Conservation (phyloP, 2,797 vertebrate genomes). For the Knipowitschia caucasica region DNA sequence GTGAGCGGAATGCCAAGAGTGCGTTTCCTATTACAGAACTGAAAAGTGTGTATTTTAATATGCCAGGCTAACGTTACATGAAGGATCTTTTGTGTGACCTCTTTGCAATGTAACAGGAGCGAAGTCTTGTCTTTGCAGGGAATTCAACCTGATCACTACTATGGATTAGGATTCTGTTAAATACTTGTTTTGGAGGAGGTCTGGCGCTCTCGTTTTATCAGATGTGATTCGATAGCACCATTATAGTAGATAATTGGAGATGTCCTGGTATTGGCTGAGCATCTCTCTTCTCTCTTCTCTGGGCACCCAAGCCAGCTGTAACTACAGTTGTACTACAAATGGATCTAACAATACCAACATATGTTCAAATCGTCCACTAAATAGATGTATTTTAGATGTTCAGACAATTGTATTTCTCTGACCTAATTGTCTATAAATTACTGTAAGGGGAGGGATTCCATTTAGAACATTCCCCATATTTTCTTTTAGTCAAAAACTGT, state of each 20-base stretch:
- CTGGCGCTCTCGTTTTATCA: neutral
- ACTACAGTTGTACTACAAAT: too few species aligned
- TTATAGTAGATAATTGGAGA: slow-evolving; percentile 15
- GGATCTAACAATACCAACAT: too few species aligned
- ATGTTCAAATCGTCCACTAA: too few species aligned
- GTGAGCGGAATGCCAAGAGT: slow-evolving; percentile 20
- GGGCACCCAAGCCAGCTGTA: neutral
- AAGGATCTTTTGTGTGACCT: slow-evolving; percentile 37
- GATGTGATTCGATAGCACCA: slow-evolving; percentile 2
- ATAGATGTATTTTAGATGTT: too few species aligned
- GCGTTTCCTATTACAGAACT: slow-evolving; percentile 27
- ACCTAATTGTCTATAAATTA: too few species aligned
- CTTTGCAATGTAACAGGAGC: slow-evolving; percentile 33
- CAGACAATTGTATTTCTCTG: too few species aligned
- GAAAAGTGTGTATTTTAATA: slow-evolving; percentile 34
- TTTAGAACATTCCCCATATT: too few species aligned
- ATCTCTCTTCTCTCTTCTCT: neutral
- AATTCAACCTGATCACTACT: slow-evolving; percentile 23
- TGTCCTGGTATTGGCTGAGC: too few species aligned
- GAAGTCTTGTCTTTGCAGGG: slow-evolving; percentile 14
- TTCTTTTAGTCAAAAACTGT: too few species aligned
- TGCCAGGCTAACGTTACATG: slow-evolving; percentile 30
- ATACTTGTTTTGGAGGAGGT: neutral
- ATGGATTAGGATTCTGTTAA: slow-evolving; percentile 6
- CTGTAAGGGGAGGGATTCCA: too few species aligned